Base-by-base conservation (phyloP, 1,140 invertebrate species). In the Musca vetustissima region DNA sequence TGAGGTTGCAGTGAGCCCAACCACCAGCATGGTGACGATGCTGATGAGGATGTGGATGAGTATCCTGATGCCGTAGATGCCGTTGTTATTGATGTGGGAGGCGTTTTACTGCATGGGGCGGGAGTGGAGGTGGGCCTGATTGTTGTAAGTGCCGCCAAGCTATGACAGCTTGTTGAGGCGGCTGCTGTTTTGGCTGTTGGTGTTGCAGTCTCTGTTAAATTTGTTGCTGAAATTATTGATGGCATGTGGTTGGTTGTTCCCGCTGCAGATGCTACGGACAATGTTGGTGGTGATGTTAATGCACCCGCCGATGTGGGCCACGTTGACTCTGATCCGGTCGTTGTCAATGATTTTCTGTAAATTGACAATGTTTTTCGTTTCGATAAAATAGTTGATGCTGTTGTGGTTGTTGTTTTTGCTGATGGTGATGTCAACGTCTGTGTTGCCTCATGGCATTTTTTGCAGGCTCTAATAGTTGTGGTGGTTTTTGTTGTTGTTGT, bases 371-470 rank as follows among this genome's bases (percentile, higher is more conserved):
- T 43, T 43, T 43, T 43, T 43, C 36, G 36, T 43, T 43, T 43
- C 13, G 36, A 8, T 43, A 43, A 43, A 43, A 43, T 43, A 43
- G n/a, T 36, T 19, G 57, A 8, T 2, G 61, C 9, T 22, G 36
- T 4, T 65, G 47, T 48, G 17, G 64, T 49, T 50, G 64, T 49
- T 66, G 64, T 49, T 25, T 14, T 64, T 64, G 61, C 43, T 48
- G 43, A 32, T 66, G 43, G 15, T 65, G 3, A 14, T 19, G n/a
- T 15, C 25, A 21, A 7, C 48, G 17, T 21, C 19, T 6, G 21
- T 47, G n/a, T 65, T 32, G 28, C 28, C 28, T 3, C 36, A 43
- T 43, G 6, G 36, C 36, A 43, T 43, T 43, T 43, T 49, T 52
- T 49, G n/a, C 64, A 61, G 57, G 15, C 49, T 66, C n/a, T 50